Percentiles rank a stretch among this genome's conserved stretches.
Evolutionary conservation across 2,888 invertebrate species (phyloP).

Genomic region (Limnephilus auricula): DNA sequence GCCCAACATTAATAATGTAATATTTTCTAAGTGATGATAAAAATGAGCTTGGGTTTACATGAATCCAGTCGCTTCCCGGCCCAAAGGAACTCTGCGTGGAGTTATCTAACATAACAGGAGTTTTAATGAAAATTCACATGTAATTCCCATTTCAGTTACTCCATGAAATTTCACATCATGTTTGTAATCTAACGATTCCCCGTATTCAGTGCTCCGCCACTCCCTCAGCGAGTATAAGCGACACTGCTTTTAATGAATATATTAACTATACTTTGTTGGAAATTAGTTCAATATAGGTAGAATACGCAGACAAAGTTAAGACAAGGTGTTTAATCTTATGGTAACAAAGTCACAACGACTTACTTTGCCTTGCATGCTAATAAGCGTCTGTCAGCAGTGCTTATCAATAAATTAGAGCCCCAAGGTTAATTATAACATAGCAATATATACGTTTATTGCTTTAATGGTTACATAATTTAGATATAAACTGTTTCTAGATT

Average conservation of each 20-base stretch:
- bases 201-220: neutral
- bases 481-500: neutral
- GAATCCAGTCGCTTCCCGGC: neutral
- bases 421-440: neutral
- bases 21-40: neutral
- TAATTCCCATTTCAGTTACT: slow-evolving; percentile 18
- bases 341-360: neutral
- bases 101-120: slow-evolving; percentile 24
- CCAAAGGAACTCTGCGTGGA: neutral
- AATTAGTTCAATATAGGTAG: slow-evolving; percentile 7
- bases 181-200: slow-evolving; percentile 24
- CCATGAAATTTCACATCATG: slow-evolving; percentile 34
- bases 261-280: slow-evolving; percentile 41
- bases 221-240: slow-evolving; percentile 16
- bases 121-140: slow-evolving; percentile 45
- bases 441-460: neutral
- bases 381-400: neutral
- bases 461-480: neutral
- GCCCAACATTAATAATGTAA: too few relatives aligned
- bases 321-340: neutral
- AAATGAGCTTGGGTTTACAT: neutral
- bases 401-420: neutral
- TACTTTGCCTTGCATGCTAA: slow-evolving; percentile 2
- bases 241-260: slow-evolving; percentile 51
- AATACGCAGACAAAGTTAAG: slow-evolving; percentile 5